Percentiles rank a stretch among this genome's conserved stretches.
phyloP scores from a whole-genome alignment of 2,113 vertebrate species.

The Centropus unirufus region DNA sequence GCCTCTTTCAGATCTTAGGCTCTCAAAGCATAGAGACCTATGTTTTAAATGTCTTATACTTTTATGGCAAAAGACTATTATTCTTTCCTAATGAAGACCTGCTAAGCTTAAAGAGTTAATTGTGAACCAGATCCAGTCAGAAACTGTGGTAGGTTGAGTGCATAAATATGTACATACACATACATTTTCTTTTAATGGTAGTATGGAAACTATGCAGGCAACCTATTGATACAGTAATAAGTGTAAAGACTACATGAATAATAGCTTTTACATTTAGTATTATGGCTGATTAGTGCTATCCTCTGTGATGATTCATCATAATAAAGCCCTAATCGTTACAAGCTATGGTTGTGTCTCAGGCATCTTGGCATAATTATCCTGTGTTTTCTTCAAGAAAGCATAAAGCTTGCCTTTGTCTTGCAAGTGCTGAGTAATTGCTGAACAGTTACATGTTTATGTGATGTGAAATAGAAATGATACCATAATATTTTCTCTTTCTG shows the following conservation, averaged over 20 bases:
- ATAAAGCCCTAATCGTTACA: not conserved
- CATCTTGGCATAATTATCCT: conserved; percentile 25
- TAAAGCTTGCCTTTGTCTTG: conserved; percentile 33
- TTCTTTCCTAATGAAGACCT: not conserved
- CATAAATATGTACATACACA: not conserved
- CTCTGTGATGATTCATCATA: conserved; percentile 26
- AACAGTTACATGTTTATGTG: not conserved
- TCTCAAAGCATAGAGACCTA: not conserved
- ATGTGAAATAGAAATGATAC: conserved; percentile 10
- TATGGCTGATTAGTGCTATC: not conserved
- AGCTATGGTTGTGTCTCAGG: not conserved
- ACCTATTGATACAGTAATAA: not conserved
- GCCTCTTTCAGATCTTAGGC: not conserved
- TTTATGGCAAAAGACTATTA: not conserved
- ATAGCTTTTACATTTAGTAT: not conserved
- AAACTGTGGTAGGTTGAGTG: not conserved
- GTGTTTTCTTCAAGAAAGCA: conserved; percentile 24
- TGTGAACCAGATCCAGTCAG: not conserved
- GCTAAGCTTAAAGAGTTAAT: not conserved
- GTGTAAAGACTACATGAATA: not conserved
- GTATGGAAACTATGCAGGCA: not conserved
- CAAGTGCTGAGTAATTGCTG: conserved; percentile 8
- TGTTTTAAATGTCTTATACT: not conserved
- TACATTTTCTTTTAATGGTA: not conserved
- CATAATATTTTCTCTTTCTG: not conserved